phyloP scores from a whole-genome alignment of 1,140 invertebrate genomes.

The Mizuhopecten yessoensis region DNA sequence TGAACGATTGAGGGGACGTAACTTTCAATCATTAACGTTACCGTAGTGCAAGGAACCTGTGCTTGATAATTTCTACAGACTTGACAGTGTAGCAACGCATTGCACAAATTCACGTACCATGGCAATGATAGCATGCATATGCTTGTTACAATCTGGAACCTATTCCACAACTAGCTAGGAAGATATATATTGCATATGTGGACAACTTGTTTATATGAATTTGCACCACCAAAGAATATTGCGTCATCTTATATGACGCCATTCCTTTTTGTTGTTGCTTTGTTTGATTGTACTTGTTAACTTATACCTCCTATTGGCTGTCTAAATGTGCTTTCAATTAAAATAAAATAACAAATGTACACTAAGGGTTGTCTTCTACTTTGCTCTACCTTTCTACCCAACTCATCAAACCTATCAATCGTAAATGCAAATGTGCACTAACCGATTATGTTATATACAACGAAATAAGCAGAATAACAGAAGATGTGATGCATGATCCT shows the following conservation, averaged over 20 bases:
- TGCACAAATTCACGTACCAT: constrained; percentile 5
- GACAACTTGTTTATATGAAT: background rate
- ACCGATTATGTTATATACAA: too few species aligned
- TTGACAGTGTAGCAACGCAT: background rate
- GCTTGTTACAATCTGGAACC: background rate
- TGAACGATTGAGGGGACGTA: background rate
- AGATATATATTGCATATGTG: background rate
- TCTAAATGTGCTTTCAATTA: constrained; percentile 3
- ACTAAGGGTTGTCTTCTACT: too few species aligned
- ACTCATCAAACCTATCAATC: too few species aligned
- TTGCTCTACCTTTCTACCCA: too few species aligned
- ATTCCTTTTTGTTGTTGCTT: constrained; percentile 24
- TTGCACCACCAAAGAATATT: background rate
- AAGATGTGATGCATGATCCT: too few species aligned
- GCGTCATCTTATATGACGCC: background rate
- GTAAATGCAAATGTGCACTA: too few species aligned
- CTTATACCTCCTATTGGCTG: constrained; percentile 31
- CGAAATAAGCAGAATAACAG: too few species aligned
- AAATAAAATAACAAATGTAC: constrained; percentile 7
- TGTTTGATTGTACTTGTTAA: constrained; percentile 3
- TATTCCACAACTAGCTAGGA: background rate
- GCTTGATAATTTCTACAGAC: background rate
- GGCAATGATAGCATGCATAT: background rate
- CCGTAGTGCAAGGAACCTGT: background rate
- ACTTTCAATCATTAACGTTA: background rate